These are phyloP conservation scores for Tuta absoluta DNA, from an alignment of 2,888 invertebrate species.

Conservation along the genomic window DNA sequence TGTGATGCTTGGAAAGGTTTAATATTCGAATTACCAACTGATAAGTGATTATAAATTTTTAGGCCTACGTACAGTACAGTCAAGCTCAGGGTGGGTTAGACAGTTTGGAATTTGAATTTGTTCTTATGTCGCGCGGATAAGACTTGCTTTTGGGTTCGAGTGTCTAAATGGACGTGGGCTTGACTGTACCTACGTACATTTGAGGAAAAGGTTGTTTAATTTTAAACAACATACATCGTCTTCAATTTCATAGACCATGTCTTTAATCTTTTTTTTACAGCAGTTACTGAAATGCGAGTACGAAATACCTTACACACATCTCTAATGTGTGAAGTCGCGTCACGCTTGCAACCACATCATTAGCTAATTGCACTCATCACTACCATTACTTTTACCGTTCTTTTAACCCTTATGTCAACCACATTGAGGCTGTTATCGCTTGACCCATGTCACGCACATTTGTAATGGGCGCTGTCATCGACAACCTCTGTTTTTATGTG, in stretches of 20 bases:
- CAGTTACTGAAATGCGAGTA: neutral
- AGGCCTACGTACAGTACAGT: no score
- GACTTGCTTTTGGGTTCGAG: no score
- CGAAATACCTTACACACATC: neutral
- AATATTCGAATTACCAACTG: no score
- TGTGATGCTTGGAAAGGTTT: no score
- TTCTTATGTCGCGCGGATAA: no score
- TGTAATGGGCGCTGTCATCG: neutral
- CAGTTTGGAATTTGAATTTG: no score
- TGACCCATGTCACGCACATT: neutral
- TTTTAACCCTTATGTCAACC: neutral
- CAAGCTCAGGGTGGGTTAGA: no score
- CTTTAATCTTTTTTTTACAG: neutral
- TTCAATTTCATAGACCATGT: neutral
- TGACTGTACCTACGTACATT: no score
- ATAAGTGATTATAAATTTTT: no score
- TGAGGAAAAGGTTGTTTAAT: no score
- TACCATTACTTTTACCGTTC: slow-evolving; percentile 3
- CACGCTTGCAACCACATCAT: slow-evolving; percentile 49
- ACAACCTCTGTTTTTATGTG: neutral
- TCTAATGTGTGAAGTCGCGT: slow-evolving; percentile 44
- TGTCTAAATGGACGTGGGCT: no score
- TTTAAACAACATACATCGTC: no score
- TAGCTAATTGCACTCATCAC: slow-evolving; percentile 63
- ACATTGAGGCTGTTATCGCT: neutral